Evolutionary conservation across 2,113 vertebrate genomes (phyloP).

Genomic region (Apteryx owenii): DNA sequence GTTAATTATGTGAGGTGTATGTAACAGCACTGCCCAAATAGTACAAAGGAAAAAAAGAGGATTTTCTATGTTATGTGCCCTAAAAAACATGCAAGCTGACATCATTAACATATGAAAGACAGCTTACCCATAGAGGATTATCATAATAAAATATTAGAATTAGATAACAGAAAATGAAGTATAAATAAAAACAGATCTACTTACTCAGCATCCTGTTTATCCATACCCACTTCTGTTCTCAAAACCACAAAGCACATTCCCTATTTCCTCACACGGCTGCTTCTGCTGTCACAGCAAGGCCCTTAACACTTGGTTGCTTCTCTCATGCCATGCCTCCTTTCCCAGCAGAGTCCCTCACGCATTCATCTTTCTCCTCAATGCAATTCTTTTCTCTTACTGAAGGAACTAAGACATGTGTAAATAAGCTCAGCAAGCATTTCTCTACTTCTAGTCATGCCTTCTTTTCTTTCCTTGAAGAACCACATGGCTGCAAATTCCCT

Average conservation of each 20-base stretch:
- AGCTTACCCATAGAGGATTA: not conserved
- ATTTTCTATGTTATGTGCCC: not conserved
- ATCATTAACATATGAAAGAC: not conserved
- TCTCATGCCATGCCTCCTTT: not conserved
- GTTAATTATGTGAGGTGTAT: not conserved
- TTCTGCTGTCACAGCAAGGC: not conserved
- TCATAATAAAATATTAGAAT: not conserved
- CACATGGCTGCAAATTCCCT: not conserved
- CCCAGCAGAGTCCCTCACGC: not conserved
- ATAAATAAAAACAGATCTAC: not conserved
- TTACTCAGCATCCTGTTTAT: not conserved
- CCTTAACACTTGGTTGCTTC: accelerated
- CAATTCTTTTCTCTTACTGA: not conserved
- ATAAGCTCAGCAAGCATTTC: not conserved
- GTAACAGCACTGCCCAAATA: not conserved
- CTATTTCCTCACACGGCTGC: not conserved
- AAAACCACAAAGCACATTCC: not conserved
- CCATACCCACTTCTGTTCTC: not conserved
- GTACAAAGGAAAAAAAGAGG: not conserved
- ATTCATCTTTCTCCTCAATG: not conserved
- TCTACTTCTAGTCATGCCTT: not conserved
- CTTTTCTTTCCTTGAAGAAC: not conserved
- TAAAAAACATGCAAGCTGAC: not conserved
- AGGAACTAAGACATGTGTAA: not conserved
- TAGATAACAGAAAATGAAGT: not conserved